Evolutionary conservation across 2,888 invertebrate genomes (phyloP).

Genomic region (Eupithecia centaureata): DNA sequence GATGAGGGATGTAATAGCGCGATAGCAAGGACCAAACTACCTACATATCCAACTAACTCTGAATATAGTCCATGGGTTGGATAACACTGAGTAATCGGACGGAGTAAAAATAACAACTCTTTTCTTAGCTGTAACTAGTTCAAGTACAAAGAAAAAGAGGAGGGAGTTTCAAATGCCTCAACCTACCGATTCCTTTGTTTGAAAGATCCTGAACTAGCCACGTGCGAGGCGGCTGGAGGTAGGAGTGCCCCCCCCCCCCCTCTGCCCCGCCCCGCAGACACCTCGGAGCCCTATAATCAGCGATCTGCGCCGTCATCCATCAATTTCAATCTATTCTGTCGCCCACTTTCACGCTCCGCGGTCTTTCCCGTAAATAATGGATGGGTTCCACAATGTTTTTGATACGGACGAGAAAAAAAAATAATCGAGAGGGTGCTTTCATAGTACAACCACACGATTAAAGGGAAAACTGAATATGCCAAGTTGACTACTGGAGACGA

Average conservation of each 20-base stretch:
- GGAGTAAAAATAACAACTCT: no score
- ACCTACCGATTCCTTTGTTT: no score
- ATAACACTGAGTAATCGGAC: no score
- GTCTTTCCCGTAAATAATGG: constrained; percentile 18
- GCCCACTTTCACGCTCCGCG: background rate
- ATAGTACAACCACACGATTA: background rate
- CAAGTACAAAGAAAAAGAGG: no score
- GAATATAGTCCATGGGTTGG: no score
- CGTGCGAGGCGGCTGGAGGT: background rate
- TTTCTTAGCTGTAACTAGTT: no score
- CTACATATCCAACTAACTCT: no score
- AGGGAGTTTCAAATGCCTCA: no score
- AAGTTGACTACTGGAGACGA: background rate
- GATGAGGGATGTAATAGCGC: no score
- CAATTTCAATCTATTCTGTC: constrained; percentile 28
- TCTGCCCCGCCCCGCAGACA: constrained; percentile 1
- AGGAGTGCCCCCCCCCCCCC: no score
- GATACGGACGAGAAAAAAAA: background rate
- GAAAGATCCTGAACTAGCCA: background rate
- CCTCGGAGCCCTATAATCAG: constrained; percentile 6
- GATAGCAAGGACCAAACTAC: no score
- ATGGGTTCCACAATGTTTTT: constrained; percentile 5
- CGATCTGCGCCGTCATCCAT: constrained; percentile 22
- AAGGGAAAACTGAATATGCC: background rate
- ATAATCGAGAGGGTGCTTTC: background rate